Base-by-base conservation (phyloP, 2,797 vertebrate genomes). In the Lacerta bilineata region DNA sequence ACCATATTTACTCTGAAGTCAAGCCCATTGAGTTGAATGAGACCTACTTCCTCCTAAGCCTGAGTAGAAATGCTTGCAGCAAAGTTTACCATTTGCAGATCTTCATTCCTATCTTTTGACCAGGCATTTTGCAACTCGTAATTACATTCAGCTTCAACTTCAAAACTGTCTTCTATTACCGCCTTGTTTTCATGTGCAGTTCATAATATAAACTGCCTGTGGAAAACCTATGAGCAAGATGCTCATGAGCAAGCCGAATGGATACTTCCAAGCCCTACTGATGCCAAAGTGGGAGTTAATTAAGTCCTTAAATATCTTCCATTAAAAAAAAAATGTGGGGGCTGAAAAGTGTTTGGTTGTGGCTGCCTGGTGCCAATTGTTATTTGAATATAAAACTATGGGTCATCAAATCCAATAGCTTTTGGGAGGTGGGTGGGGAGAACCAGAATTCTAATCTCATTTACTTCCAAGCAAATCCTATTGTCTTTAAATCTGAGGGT, bases 121-220 rank as follows among this genome's bases (percentile, higher is more conserved):
- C 69, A 41, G 27, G 13, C 68, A 55, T 66, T 79, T 69, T 55
- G 25, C 33, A 36, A 46, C 81, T 46, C 64, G 17, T 18, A 46
- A 87, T 81, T 61, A 61, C 41, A 74, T 6, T 13, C 36, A 72
- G 69, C 4, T 41, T 74, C 27, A 33, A 59, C n/a, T 43, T 75
- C 29, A 74, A 59, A 74, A 50, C 84, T 78, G n/a, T 64, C 13
- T 74, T 66, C n/a, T 87, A 17, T 66, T 23, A 84, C 71, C 20
- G n/a, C 61, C 68, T 3, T 78, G 25, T 78, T 72, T 74, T 74
- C 3, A 43, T n/a, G 11, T 8, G 13, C 41, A 25, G 5, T 18
- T 18, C 61, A 71, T n/a, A 72, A n/a, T 27, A 72, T 41, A 43
- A 87, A n/a, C 59, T 74, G 25, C 46, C 6, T 72, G 43, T 33